Conservation (phyloP, 2,797 vertebrate genomes). For the Macrochelys suwanniensis region DNA sequence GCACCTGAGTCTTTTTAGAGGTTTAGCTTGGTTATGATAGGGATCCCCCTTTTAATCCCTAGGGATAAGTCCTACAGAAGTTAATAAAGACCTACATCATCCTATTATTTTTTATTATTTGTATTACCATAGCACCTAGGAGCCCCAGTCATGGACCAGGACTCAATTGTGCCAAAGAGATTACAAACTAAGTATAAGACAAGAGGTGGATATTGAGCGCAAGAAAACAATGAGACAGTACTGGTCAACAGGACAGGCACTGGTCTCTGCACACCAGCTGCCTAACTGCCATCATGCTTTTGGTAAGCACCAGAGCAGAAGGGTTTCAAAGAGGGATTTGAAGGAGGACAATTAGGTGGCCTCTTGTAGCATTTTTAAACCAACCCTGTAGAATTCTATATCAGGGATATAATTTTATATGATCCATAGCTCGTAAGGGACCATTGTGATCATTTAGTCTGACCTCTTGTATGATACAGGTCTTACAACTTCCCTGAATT, state of each 20-base stretch:
- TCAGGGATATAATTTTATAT: neutral
- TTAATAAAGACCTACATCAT: neutral
- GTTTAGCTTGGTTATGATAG: neutral
- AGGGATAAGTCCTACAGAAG: neutral
- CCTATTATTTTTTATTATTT: neutral
- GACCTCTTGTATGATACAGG: neutral
- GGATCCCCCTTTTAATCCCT: neutral
- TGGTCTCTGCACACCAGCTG: neutral
- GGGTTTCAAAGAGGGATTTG: neutral
- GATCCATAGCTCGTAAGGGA: neutral
- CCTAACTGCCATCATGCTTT: neutral
- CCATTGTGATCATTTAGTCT: neutral
- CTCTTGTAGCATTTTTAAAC: neutral
- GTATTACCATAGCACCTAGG: neutral
- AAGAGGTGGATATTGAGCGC: neutral
- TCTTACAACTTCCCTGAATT: neutral
- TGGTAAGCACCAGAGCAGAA: neutral
- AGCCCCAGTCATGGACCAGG: neutral
- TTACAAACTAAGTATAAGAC: no score
- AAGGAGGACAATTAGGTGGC: neutral
- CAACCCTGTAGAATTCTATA: neutral
- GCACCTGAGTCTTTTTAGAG: neutral
- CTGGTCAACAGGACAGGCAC: neutral
- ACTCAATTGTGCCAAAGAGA: neutral
- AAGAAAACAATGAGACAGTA: neutral